phyloP scores from a whole-genome alignment of 2,888 invertebrate genomes.

The Malacosoma neustria region DNA sequence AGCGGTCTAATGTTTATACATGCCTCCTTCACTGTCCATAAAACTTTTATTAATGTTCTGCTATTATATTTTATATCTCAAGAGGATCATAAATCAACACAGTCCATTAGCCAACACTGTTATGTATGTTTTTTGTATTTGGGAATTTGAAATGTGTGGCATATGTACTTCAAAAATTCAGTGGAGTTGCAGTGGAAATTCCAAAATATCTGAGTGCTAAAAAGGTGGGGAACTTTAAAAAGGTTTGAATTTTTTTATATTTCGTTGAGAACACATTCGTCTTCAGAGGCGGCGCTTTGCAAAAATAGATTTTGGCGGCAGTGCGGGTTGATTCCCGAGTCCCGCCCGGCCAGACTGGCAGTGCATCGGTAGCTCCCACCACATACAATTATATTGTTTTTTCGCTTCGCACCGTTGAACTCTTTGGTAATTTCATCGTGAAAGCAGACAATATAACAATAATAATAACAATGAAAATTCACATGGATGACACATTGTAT shows the following conservation, averaged over 20 bases:
- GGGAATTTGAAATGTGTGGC: too few species aligned
- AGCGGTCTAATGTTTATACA: slow-evolving; percentile 25
- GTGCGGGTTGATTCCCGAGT: slow-evolving; percentile 56
- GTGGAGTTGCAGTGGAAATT: background rate
- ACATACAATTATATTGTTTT: slow-evolving; percentile 37
- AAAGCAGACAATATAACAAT: background rate
- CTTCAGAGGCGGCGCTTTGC: slow-evolving; percentile 64
- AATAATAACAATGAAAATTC: background rate
- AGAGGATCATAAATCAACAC: slow-evolving; percentile 39
- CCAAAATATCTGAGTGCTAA: background rate
- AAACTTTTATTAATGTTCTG: slow-evolving; percentile 46
- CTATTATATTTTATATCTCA: slow-evolving; percentile 34
- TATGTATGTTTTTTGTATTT: too few species aligned
- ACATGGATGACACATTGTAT: slow-evolving; percentile 1
- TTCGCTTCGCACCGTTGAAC: slow-evolving; percentile 1
- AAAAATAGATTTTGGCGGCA: slow-evolving; percentile 73
- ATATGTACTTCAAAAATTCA: background rate
- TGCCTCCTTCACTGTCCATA: slow-evolving; percentile 22
- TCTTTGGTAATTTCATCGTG: slow-evolving; percentile 8
- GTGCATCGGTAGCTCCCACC: slow-evolving; percentile 56
- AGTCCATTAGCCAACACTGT: slow-evolving; percentile 40
- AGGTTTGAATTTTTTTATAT: slow-evolving; percentile 15
- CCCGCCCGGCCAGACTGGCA: slow-evolving; percentile 35
- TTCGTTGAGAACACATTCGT: slow-evolving; percentile 56
- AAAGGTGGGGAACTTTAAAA: background rate